phyloP scores from a whole-genome alignment of 2,888 invertebrate genomes.

The Steinernema scapterisci region DNA sequence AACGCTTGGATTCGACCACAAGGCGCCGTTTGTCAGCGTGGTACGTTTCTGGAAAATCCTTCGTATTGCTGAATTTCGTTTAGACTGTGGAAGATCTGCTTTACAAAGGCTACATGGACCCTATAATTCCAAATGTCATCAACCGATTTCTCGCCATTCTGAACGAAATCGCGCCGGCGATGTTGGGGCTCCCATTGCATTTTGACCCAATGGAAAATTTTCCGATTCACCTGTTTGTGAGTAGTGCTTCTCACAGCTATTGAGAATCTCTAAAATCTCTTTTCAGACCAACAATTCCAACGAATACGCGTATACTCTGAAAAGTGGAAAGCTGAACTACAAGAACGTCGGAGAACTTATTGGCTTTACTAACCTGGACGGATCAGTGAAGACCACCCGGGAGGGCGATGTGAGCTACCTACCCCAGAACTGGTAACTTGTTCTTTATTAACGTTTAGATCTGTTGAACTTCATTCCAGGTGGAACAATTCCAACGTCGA shows the following conservation, averaged over 20 bases:
- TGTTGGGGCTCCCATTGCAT: neutral
- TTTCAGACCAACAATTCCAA: neutral
- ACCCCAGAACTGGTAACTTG: neutral
- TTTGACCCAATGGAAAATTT: neutral
- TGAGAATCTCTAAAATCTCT: neutral
- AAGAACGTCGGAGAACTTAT: neutral
- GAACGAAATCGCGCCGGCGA: constrained; percentile 30
- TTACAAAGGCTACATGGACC: constrained; percentile 55
- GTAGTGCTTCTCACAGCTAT: neutral
- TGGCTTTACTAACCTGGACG: neutral
- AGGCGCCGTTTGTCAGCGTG: neutral
- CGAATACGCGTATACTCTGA: neutral
- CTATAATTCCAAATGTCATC: constrained; percentile 36
- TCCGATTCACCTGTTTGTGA: constrained; percentile 11
- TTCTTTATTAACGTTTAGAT: neutral
- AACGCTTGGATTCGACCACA: neutral
- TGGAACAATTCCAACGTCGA: no score
- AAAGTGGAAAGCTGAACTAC: constrained; percentile 2
- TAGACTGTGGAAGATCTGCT: constrained; percentile 56
- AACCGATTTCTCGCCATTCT: constrained; percentile 39
- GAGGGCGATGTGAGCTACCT: neutral
- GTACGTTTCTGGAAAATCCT: no score
- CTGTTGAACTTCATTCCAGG: neutral
- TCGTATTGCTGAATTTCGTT: neutral
- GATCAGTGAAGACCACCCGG: neutral